Conservation (phyloP, 2,888 invertebrate genomes). For the Gortyna flavago region DNA sequence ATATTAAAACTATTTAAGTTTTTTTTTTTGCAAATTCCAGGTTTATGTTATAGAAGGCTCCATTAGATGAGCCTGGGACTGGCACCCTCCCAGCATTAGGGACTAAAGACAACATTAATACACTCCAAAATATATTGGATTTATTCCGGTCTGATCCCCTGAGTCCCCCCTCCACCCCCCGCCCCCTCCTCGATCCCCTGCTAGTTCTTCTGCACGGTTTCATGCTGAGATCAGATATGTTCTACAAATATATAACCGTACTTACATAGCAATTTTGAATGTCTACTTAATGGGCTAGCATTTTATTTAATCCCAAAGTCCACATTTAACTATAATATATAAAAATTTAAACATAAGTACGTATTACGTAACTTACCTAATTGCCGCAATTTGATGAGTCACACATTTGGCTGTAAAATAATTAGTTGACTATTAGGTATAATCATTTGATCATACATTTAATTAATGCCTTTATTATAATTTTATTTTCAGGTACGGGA, state of each 20-base stretch:
- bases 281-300: constrained; percentile 43
- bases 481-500: constrained; percentile 64
- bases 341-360: background rate
- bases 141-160: too few relatives aligned
- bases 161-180: too few relatives aligned
- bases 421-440: constrained; percentile 15
- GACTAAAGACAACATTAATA: background rate
- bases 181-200: too few relatives aligned
- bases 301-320: constrained; percentile 40
- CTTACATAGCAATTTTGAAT: constrained; percentile 3
- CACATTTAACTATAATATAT: constrained; percentile 18
- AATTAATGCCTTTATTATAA: constrained; percentile 26
- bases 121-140: constrained; percentile 5
- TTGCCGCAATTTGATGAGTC: constrained; percentile 29
- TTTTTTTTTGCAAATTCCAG: background rate
- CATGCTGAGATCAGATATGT: background rate
- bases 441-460: background rate
- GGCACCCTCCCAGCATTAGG: background rate
- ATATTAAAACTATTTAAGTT: background rate
- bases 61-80: background rate
- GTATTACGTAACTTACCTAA: constrained; percentile 19
- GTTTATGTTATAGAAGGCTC: background rate
- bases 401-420: constrained; percentile 22
- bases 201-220: too few relatives aligned
- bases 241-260: constrained; percentile 4